These are phyloP conservation scores for Drepana arcuata DNA, from an alignment of 1,140 invertebrate species.

Conservation along the genomic window DNA sequence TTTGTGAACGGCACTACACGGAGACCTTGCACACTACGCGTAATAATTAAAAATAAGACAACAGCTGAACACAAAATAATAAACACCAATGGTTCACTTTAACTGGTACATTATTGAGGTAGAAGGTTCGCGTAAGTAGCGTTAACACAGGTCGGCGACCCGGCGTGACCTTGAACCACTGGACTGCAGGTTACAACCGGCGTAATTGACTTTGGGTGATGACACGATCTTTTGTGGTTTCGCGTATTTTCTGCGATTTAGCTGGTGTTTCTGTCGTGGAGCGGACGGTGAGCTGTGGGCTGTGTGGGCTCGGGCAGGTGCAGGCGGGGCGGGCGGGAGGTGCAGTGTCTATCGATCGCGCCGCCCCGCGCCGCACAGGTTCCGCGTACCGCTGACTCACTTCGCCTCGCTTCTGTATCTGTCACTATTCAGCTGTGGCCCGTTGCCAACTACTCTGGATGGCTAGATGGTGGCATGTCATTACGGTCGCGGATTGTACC, in stretches of 20 bases:
- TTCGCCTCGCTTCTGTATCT: conserved; percentile 17
- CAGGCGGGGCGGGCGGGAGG: conserved; percentile 20
- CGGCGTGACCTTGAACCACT: conserved; percentile 49
- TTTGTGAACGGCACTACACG: conserved; percentile 38
- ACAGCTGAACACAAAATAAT: conserved; percentile 26
- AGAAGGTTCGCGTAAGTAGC: conserved; percentile 24
- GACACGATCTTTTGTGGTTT: conserved; percentile 26
- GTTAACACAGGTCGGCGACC: conserved; percentile 27
- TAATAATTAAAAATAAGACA: conserved; percentile 62
- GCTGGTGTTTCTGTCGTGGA: conserved; percentile 17
- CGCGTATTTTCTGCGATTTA: conserved; percentile 21
- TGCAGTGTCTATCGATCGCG: conserved; percentile 55
- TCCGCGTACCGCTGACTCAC: conserved; percentile 53
- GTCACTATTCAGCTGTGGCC: conserved; percentile 38
- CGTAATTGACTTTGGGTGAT: too few relatives aligned
- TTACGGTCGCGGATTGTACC: conserved; percentile 27
- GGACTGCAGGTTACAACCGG: too few relatives aligned
- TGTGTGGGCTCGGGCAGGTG: conserved; percentile 9
- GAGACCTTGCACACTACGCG: conserved; percentile 46
- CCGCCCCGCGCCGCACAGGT: conserved; percentile 45
- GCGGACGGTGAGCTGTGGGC: conserved; percentile 20
- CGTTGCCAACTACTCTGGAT: conserved; percentile 43
- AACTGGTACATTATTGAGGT: conserved; percentile 30
- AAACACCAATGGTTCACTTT: conserved; percentile 26
- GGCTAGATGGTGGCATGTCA: conserved; percentile 34